These are phyloP conservation scores for Hydrotaea diabolus DNA, from an alignment of 2,888 invertebrate species.

Conservation along the genomic window DNA sequence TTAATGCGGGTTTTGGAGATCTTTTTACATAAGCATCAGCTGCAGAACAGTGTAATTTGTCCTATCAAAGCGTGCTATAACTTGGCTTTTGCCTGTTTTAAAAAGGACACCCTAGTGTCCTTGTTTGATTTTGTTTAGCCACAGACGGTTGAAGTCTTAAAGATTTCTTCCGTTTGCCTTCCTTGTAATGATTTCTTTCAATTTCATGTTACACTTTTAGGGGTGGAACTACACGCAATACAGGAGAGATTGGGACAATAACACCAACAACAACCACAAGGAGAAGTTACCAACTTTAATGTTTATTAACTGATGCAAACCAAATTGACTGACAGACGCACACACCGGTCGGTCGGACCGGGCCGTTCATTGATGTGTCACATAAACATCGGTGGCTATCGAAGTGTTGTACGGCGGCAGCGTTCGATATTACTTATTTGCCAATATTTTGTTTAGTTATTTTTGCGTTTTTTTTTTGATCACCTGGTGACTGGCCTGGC, in stretches of 20 bases:
- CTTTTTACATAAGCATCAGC: too few relatives aligned
- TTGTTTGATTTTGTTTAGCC: background rate
- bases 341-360: background rate
- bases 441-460: conserved; percentile 43
- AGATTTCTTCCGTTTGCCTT: conserved; percentile 33
- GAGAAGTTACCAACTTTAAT: conserved; percentile 24
- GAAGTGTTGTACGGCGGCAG: too few relatives aligned
- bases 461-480: conserved; percentile 31
- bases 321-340: conserved; percentile 24
- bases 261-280: background rate
- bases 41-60: too few relatives aligned
- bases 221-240: background rate
- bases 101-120: too few relatives aligned
- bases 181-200: background rate
- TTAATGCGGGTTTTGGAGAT: too few relatives aligned
- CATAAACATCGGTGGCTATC: conserved; percentile 53
- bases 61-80: too few relatives aligned
- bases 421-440: too few relatives aligned
- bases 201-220: conserved; percentile 30
- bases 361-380: conserved; percentile 47
- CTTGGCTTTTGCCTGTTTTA: too few relatives aligned
- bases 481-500: conserved; percentile 33
- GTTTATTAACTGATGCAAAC: conserved; percentile 37
- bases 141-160: background rate
- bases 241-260: too few relatives aligned